Conservation (phyloP, 1,140 invertebrate genomes). For the Globodera ellingtonae region DNA sequence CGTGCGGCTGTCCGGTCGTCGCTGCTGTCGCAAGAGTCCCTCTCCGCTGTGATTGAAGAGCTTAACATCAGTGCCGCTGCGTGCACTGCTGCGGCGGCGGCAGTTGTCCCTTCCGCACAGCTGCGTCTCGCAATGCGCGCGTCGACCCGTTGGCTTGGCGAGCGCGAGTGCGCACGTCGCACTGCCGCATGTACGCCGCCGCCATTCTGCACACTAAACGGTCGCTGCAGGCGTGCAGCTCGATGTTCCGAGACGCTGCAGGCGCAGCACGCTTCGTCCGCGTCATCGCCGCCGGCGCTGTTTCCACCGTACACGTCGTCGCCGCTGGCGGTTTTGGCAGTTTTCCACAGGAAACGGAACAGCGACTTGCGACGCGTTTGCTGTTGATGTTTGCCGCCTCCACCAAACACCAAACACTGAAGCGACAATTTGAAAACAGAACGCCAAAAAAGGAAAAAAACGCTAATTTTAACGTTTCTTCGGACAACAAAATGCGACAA, state of each 20-base stretch:
- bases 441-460: neutral
- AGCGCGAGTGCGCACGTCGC: constrained; percentile 3
- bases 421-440: neutral
- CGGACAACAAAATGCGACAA: too few species aligned
- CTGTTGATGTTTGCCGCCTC: constrained; percentile 13
- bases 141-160: neutral
- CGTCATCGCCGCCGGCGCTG: neutral
- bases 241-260: neutral
- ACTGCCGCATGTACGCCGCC: neutral
- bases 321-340: neutral
- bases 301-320: neutral
- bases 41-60: neutral
- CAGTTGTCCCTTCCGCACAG: neutral
- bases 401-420: constrained; percentile 4
- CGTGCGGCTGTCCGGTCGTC: too few species aligned
- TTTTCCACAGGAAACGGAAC: constrained; percentile 22
- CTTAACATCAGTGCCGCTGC: neutral
- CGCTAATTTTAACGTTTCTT: too few species aligned
- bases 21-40: neutral
- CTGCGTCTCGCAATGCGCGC: neutral
- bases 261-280: neutral
- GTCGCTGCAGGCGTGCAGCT: neutral
- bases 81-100: too few species aligned
- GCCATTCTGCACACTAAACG: neutral
- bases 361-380: constrained; percentile 30